Conservation (phyloP, 1,140 invertebrate genomes). For the Drosophila kurseongensis region DNA sequence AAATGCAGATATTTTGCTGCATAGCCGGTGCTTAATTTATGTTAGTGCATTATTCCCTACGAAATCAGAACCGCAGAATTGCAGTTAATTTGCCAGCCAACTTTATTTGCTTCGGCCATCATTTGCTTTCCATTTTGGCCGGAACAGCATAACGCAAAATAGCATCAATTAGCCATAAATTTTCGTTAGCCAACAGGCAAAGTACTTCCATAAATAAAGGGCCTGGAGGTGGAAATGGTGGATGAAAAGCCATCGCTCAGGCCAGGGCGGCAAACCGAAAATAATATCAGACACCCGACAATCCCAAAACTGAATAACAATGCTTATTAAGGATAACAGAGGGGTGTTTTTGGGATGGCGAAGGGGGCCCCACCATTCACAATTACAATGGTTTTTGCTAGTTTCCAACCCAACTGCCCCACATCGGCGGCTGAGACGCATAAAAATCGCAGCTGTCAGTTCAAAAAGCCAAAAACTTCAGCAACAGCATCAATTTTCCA, state of each 20-base stretch:
- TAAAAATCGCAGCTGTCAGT: constrained; percentile 81
- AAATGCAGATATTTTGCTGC: constrained; percentile 51
- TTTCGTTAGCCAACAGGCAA: constrained; percentile 54
- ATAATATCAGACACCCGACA: constrained; percentile 32
- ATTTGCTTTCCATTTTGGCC: constrained; percentile 29
- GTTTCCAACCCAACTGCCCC: constrained; percentile 31
- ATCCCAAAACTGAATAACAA: constrained; percentile 22
- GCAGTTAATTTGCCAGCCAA: constrained; percentile 27
- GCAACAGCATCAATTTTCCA: constrained; percentile 75
- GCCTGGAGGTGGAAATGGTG: neutral
- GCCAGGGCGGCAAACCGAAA: constrained; percentile 39
- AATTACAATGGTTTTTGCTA: constrained; percentile 78
- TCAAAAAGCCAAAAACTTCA: constrained; percentile 83
- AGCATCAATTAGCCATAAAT: constrained; percentile 73
- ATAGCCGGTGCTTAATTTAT: constrained; percentile 40
- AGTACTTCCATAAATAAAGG: constrained; percentile 52
- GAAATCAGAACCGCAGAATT: constrained; percentile 23
- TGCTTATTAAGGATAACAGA: constrained; percentile 9
- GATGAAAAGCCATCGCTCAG: constrained; percentile 45
- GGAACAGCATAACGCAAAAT: constrained; percentile 21
- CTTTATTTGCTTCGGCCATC: constrained; percentile 21
- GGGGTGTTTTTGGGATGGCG: neutral
- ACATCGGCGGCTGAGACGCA: constrained; percentile 55
- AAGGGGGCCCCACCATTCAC: constrained; percentile 51
- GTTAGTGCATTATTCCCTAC: neutral